phyloP scores from a whole-genome alignment of 2,888 invertebrate species.

The Synanthedon formicaeformis region DNA sequence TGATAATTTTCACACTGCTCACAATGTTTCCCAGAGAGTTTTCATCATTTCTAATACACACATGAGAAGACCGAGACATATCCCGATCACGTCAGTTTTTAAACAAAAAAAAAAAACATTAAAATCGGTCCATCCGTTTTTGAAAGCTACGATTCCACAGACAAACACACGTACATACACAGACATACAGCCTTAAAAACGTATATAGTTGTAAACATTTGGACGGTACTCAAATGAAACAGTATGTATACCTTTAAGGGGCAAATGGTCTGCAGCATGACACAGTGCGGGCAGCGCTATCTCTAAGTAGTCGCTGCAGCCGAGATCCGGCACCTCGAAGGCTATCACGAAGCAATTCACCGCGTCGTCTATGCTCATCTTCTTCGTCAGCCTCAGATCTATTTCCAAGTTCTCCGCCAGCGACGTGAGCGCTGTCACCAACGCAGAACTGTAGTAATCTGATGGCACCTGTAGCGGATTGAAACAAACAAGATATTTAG shows the following conservation, averaged over 20 bases:
- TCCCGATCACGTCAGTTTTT: too few species aligned
- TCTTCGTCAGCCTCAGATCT: conserved; percentile 73
- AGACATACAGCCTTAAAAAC: too few species aligned
- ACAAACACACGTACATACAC: too few species aligned
- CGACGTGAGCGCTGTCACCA: conserved; percentile 80
- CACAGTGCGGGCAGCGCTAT: conserved; percentile 83
- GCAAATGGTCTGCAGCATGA: conserved; percentile 79
- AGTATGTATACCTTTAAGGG: conserved; percentile 61
- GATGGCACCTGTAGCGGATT: conserved; percentile 44
- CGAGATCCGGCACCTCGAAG: conserved; percentile 81
- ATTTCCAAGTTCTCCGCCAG: conserved; percentile 79
- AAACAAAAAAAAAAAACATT: too few species aligned
- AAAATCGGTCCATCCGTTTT: too few species aligned
- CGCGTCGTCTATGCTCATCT: conserved; percentile 63
- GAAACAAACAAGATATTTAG: background rate
- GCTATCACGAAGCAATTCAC: conserved; percentile 77
- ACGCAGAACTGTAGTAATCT: conserved; percentile 69
- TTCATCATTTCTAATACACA: too few species aligned
- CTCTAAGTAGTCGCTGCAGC: conserved; percentile 85
- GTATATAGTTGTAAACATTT: too few species aligned
- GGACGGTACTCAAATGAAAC: too few species aligned
- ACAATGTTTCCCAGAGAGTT: too few species aligned
- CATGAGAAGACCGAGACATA: too few species aligned
- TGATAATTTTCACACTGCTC: too few species aligned
- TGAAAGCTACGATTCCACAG: too few species aligned